phyloP scores from a whole-genome alignment of 2,888 invertebrate species.

The Amiota minor region DNA sequence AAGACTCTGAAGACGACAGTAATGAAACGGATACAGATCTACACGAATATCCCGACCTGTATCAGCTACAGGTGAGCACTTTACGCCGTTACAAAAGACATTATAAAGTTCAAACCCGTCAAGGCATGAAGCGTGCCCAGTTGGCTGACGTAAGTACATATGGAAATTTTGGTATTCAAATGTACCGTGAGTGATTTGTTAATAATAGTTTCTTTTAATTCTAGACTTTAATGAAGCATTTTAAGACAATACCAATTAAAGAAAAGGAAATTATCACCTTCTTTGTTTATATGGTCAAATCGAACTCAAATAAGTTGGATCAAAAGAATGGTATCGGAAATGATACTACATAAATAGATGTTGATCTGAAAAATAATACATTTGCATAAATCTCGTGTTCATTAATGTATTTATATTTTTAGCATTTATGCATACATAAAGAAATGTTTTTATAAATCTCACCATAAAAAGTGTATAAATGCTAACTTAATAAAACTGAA shows the following conservation, averaged over 20 bases:
- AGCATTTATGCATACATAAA: background rate
- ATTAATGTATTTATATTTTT: too few species aligned
- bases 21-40: slow-evolving; percentile 93
- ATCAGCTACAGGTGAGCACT: slow-evolving; percentile 95
- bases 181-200: background rate
- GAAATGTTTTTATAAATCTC: slow-evolving; percentile 7
- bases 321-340: slow-evolving; percentile 73
- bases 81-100: slow-evolving; percentile 93
- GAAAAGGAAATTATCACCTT: slow-evolving; percentile 96
- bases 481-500: too few species aligned
- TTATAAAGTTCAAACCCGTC: slow-evolving; percentile 92
- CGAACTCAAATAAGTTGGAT: slow-evolving; percentile 77
- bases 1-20: slow-evolving; percentile 95
- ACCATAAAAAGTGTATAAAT: too few species aligned
- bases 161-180: background rate
- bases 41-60: slow-evolving; percentile 92
- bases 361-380: slow-evolving; percentile 35
- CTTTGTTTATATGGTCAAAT: slow-evolving; percentile 97
- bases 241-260: slow-evolving; percentile 93
- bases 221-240: slow-evolving; percentile 94
- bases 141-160: slow-evolving; percentile 87
- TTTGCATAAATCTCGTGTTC: too few species aligned
- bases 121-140: slow-evolving; percentile 95
- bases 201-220: slow-evolving; percentile 30
- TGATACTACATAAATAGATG: slow-evolving; percentile 62